A percentile compares a stretch with the other conserved stretches of the same genome.
phyloP scores from a whole-genome alignment of 2,113 vertebrate species.

The Cercopithecus mona region DNA sequence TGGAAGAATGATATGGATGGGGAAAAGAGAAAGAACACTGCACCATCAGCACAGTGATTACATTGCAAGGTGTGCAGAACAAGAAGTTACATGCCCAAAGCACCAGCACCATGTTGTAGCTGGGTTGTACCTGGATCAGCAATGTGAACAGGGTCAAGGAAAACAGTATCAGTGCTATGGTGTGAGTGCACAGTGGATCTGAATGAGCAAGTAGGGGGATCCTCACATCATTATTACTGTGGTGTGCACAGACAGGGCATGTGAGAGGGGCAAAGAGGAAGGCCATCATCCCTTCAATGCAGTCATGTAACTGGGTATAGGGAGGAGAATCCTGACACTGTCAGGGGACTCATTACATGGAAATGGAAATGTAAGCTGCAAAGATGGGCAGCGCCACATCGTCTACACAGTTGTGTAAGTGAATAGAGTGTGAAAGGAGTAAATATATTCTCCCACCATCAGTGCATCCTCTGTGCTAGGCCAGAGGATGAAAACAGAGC shows the following conservation, averaged over 20 bases:
- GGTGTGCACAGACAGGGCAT: neutral
- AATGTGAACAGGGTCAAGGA: neutral
- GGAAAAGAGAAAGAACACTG: neutral
- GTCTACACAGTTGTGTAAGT: neutral
- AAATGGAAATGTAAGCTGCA: neutral
- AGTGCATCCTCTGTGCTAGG: neutral
- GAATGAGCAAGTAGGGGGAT: neutral
- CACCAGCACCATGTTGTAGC: neutral
- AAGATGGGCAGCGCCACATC: neutral
- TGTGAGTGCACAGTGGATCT: neutral
- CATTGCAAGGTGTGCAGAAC: neutral
- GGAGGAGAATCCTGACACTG: neutral
- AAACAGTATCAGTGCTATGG: neutral
- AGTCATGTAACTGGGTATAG: neutral
- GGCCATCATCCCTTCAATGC: too few species aligned
- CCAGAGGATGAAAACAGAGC: neutral
- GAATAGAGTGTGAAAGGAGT: neutral
- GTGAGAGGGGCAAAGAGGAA: neutral
- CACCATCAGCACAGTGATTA: neutral
- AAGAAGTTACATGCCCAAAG: neutral
- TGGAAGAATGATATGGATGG: neutral
- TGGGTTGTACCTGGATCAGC: too few species aligned
- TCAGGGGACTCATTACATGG: neutral
- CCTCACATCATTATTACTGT: neutral
- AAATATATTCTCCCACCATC: neutral